These are phyloP conservation scores for Peromyscus nudipes DNA, from an alignment of 2,797 vertebrate genomes.

Conservation along the genomic window DNA sequence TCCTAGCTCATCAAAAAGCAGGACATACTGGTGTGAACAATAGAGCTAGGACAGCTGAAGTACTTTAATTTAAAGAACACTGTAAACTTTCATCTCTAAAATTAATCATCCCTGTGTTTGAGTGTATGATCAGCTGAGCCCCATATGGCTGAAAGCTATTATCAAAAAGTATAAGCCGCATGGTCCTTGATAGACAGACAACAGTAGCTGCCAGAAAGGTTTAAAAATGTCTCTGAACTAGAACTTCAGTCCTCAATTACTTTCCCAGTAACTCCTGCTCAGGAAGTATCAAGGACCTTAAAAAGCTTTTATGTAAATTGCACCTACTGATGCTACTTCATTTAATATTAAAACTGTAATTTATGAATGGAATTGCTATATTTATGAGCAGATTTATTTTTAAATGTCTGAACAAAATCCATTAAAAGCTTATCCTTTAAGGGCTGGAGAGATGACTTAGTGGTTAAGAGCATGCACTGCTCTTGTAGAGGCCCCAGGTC, in stretches of 20 bases:
- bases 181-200: background rate
- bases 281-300: background rate
- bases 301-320: background rate
- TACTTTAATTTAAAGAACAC: background rate
- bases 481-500: background rate
- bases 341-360: constrained; percentile 7
- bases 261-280: background rate
- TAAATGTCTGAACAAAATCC: background rate
- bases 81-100: background rate
- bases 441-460: background rate
- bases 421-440: background rate
- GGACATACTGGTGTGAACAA: background rate
- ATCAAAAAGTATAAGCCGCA: background rate
- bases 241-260: background rate
- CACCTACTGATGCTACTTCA: background rate
- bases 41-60: background rate
- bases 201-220: background rate
- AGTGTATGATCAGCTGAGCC: background rate
- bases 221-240: background rate
- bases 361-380: background rate
- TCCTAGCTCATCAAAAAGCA: background rate
- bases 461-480: background rate
- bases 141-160: background rate
- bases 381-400: constrained; percentile 44
- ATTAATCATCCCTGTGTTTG: background rate